Evolutionary conservation across 2,113 vertebrate genomes (phyloP), one percentile per base, ranked within the genome.

Genomic region (Meles meles): DNA sequence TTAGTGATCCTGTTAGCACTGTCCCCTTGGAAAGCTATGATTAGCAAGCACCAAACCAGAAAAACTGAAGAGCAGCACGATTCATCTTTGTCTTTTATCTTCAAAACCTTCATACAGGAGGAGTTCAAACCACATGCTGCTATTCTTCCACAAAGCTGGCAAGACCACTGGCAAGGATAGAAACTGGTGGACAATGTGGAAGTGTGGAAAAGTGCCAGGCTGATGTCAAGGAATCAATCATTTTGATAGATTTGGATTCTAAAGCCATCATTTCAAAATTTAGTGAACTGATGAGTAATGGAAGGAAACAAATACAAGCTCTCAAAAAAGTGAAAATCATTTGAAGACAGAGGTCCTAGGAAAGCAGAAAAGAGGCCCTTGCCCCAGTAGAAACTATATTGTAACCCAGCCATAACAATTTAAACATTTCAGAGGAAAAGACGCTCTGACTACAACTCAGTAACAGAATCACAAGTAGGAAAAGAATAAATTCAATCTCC

Each of bases 21-120:
- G 82, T 85, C 88, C 88, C 84, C 74, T 81, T 61, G 39, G 83
- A 94, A 72, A 69, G 63, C 80, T 90, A 34, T 44, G 87, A 61
- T 74, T 89, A 86, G 89, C n/a, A 44, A 88, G 89, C 71, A 93
- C 84, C 76, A 82, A 90, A 79, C 42, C 76, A 93, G 84, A 90
- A 97, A 94, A 81, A 82, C 90, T 5, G 11, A 95, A 81, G 63
- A 92, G 52, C 5, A 44, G 83, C 84, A 76, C 0, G 5, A 87
- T 85, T 93, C 94, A 49, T 82, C 71, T 71, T 67, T 84, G 49
- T 88, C 76, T 95, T 96, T 97, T 76, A 96, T 94, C 96, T 96
- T 97, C 94, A 94, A 82, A 96, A 84, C 17, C 14, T 67, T 63
- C 90, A 67, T 52, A 91, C 88, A 10, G 85, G 81, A 42, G 63